Conservation (phyloP, 2,113 vertebrate species). For the Ameiurus melas region DNA sequence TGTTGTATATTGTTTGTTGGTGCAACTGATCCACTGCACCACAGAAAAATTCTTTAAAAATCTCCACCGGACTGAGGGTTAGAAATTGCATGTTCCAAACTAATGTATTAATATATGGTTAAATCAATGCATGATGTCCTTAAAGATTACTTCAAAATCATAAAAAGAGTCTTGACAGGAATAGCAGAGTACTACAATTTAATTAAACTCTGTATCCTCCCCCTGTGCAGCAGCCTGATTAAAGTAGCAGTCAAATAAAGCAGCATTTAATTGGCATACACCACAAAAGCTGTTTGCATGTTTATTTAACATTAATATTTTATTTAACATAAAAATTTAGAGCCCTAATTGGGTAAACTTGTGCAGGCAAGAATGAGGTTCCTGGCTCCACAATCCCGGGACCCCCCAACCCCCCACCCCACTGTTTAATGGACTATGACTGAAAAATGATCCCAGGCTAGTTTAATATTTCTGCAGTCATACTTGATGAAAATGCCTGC, state of each 20-base stretch:
- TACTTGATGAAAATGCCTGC: slow-evolving; percentile 58
- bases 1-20: slow-evolving; percentile 32
- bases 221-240: slow-evolving; percentile 54
- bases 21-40: slow-evolving; percentile 10
- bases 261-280: slow-evolving; percentile 65
- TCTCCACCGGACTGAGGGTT: slow-evolving; percentile 47
- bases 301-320: slow-evolving; percentile 66
- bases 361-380: slow-evolving; percentile 53
- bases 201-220: slow-evolving; percentile 65
- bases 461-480: slow-evolving; percentile 66
- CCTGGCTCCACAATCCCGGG: slow-evolving; percentile 45
- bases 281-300: slow-evolving; percentile 58
- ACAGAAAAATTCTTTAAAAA: slow-evolving; percentile 47
- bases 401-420: slow-evolving; percentile 45
- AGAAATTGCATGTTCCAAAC: slow-evolving; percentile 38
- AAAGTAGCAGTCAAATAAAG: slow-evolving; percentile 66
- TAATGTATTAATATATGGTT: slow-evolving; percentile 63
- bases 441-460: slow-evolving; percentile 62
- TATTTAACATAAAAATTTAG: slow-evolving; percentile 55
- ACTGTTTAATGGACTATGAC: slow-evolving; percentile 62
- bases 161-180: slow-evolving; percentile 69
- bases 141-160: slow-evolving; percentile 67
- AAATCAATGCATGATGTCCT: slow-evolving; percentile 67
- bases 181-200: slow-evolving; percentile 68
- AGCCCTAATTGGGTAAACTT: slow-evolving; percentile 64